Base-by-base conservation (phyloP, 2,113 vertebrate genomes). In the Panthera leo region DNA sequence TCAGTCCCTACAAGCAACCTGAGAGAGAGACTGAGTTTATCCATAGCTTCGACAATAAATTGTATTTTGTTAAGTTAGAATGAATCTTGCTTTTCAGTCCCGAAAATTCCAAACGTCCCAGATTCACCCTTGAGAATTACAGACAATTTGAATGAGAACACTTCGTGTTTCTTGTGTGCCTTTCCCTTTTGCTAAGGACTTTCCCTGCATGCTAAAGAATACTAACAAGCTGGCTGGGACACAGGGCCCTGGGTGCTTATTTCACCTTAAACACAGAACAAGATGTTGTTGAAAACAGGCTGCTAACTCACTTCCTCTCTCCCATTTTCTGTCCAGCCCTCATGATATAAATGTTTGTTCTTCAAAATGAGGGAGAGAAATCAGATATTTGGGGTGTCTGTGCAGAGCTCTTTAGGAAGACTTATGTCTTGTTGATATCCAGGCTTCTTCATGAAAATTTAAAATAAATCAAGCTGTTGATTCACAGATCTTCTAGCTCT, bases 381-480 rank as follows among this genome's bases (percentile, higher is more conserved):
- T 34, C 2, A 19, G 36, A 51, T 36, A 8, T 53, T 45, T 71
- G 14, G 53, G 70, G 1, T 68, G 3, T 89, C 15, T 78, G 58
- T 31, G 23, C 85, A 85, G 18, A 83, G 14, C 65, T n/a, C 19
- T n/a, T 86, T 78, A 91, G 70, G 73, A 92, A 86, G 93, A 58
- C 21, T 68, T 85, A 55, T 65, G 19, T 80, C 78, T 88, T 94
- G 76, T 6, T 82, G 63, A 88, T 78, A 53, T 85, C 23, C 19
- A 87, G 42, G 27, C 23, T 89, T 96, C 75, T 84, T 80, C 75
- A 51, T 90, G 75, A 76, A 97, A 86, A 21, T 96, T 94, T 87
- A 96, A 94, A 80, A n/a, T 73, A 94, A 97, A 92, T 94, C 78
- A 94, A 90, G 27, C 75, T 92, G 84, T 89, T 90, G 89, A 88